phyloP scores from a whole-genome alignment of 2,797 vertebrate species.

The Esox masquinongy region DNA sequence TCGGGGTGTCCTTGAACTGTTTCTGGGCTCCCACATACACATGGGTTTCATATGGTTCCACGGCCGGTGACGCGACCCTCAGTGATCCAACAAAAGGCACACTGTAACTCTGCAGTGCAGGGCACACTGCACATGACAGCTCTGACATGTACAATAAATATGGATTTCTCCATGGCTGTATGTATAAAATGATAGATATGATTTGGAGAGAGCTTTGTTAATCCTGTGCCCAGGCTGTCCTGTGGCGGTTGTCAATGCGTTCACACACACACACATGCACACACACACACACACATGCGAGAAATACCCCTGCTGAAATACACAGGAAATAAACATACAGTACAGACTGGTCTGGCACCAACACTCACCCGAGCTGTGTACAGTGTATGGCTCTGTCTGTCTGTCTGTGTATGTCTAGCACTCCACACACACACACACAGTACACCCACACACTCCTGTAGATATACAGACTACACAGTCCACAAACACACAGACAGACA shows the following conservation, averaged over 20 bases:
- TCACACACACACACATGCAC: not conserved
- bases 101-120: slow-evolving; percentile 63
- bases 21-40: slow-evolving; percentile 47
- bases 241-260: no score
- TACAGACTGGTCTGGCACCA: slow-evolving; percentile 73
- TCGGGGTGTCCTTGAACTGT: slow-evolving; percentile 50
- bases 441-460: slow-evolving; percentile 7
- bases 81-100: slow-evolving; percentile 61
- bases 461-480: slow-evolving; percentile 10
- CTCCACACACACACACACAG: slow-evolving; percentile 19
- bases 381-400: slow-evolving; percentile 38
- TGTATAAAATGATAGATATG: slow-evolving; percentile 69
- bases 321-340: slow-evolving; percentile 73
- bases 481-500: slow-evolving; percentile 12
- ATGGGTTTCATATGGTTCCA: slow-evolving; percentile 56
- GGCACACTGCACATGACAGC: slow-evolving; percentile 66
- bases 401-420: slow-evolving; percentile 60
- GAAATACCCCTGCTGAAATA: slow-evolving; percentile 62
- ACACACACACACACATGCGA: no score
- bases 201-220: slow-evolving; percentile 71
- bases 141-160: slow-evolving; percentile 77
- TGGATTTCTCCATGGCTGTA: slow-evolving; percentile 58
- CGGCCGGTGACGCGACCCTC: slow-evolving; percentile 29
- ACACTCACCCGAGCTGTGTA: slow-evolving; percentile 13
- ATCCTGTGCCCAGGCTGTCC: slow-evolving; percentile 49